A percentile compares a stretch with the other conserved stretches of the same genome.
Evolutionary conservation across 2,113 vertebrate species (phyloP).

Genomic region (Lagopus muta): DNA sequence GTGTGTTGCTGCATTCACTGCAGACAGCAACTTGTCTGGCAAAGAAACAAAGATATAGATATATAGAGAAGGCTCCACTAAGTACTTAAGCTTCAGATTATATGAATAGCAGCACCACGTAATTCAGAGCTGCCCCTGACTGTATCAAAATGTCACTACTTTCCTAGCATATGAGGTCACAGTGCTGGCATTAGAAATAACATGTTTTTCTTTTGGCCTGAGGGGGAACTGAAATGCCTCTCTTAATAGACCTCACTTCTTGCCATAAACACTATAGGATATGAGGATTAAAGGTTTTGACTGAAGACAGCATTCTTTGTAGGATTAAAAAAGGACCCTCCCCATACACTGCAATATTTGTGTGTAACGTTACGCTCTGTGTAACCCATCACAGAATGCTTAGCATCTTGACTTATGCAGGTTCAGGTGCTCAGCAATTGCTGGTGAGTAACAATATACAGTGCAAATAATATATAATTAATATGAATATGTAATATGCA

Average conservation of each 20-base stretch:
- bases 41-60: slow-evolving; percentile 54
- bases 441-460: background rate
- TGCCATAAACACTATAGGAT: slow-evolving; percentile 40
- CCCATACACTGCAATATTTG: fast-evolving
- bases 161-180: slow-evolving; percentile 55
- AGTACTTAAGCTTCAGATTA: slow-evolving; percentile 47
- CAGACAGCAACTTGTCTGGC: slow-evolving; percentile 48
- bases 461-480: background rate
- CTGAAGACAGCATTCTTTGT: slow-evolving; percentile 38
- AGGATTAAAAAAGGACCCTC: slow-evolving; percentile 45
- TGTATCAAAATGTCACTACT: slow-evolving; percentile 67
- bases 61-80: slow-evolving; percentile 28
- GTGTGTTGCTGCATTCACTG: slow-evolving; percentile 1
- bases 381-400: fast-evolving
- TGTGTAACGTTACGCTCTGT: background rate
- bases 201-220: slow-evolving; percentile 62
- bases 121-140: slow-evolving; percentile 62
- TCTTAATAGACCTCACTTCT: slow-evolving; percentile 64
- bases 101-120: slow-evolving; percentile 37
- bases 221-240: slow-evolving; percentile 60
- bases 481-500: background rate
- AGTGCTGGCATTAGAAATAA: slow-evolving; percentile 64
- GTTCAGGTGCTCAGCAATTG: background rate
- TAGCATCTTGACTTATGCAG: background rate
- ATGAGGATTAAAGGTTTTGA: slow-evolving; percentile 32